Base-by-base conservation (phyloP, 2,113 vertebrate species). In the Eulemur macaco region DNA sequence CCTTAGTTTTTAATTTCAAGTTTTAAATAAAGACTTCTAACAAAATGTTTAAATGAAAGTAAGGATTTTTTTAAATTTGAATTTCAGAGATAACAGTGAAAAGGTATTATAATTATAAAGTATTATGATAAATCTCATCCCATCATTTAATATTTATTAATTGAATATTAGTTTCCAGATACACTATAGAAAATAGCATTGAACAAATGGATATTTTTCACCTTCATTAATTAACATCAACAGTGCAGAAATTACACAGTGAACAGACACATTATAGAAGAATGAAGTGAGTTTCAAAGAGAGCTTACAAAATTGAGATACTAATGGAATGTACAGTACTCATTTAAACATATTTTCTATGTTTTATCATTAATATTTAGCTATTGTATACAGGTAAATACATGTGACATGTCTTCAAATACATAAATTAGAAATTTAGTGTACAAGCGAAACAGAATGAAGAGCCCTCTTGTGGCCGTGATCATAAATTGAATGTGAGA, bases 181-280 rank as follows among this genome's bases (percentile, higher is more conserved):
- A 34, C 0, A 0, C 6, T 39, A 76, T 58, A 93, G 60, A 93
- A 92, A 97, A 47, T 0, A 87, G 8, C 31, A 34, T 18, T 86
- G 50, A 96, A 89, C 91, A 97, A 97, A 95, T 83, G 83, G 91
- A 71, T 74, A 91, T 89, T 7, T 8, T 0, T 96, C 84, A 87
- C 54, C 63, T 96, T 86, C 86, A 93, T 74, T 80, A 89, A 64
- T 64, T 71, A 47, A 94, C 64, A 80, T 14, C 96, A 96, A 80
- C 23, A 96, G 37, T 42, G 86, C 85, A 96, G 60, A 11, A 47
- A 95, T 95, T 31, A 94, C 6, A 85, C 11, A 76, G 0, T 66
- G 84, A 96, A 66, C 14, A 92, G n/a, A 45, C 88, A 31, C 1
- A 54, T 92, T 97, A 96, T 25, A 73, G 80, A 31, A 95, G 8